Percentiles rank a stretch among this genome's conserved stretches.
Conservation (phyloP, 2,113 vertebrate genomes). For the Phyllostomus discolor region DNA sequence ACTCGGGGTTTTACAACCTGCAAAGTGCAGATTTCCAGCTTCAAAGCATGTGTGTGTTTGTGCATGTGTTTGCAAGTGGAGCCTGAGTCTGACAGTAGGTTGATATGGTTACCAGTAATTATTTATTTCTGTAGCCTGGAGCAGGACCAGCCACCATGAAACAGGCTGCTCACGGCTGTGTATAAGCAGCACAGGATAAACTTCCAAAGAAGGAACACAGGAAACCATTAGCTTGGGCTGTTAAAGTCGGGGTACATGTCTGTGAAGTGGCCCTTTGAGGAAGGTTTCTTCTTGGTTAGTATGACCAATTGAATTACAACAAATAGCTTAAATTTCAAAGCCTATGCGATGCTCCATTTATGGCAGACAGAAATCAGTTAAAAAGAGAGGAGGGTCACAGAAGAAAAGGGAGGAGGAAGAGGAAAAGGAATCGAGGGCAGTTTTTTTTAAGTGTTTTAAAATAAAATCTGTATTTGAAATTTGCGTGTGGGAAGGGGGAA, state of each 20-base stretch:
- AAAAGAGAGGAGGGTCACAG: background rate
- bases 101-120: constrained; percentile 1
- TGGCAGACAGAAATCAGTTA: background rate
- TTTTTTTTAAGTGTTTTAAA: background rate
- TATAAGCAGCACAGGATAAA: background rate
- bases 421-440: background rate
- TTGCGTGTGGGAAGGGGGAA: background rate
- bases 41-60: background rate
- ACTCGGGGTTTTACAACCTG: background rate
- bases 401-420: background rate
- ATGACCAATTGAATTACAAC: background rate
- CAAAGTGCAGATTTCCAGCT: constrained; percentile 18
- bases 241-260: background rate
- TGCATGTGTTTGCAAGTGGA: background rate
- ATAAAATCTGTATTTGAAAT: background rate
- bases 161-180: background rate
- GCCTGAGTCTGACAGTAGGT: background rate
- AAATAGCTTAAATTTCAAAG: background rate
- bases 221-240: background rate
- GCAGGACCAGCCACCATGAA: background rate
- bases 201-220: constrained; percentile 11
- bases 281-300: background rate
- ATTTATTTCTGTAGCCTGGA: background rate
- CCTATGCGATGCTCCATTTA: background rate
- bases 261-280: background rate